A percentile compares a stretch with the other conserved stretches of the same genome.
phyloP scores from a whole-genome alignment of 2,888 invertebrate species.

The Bruchidius siliquastri region DNA sequence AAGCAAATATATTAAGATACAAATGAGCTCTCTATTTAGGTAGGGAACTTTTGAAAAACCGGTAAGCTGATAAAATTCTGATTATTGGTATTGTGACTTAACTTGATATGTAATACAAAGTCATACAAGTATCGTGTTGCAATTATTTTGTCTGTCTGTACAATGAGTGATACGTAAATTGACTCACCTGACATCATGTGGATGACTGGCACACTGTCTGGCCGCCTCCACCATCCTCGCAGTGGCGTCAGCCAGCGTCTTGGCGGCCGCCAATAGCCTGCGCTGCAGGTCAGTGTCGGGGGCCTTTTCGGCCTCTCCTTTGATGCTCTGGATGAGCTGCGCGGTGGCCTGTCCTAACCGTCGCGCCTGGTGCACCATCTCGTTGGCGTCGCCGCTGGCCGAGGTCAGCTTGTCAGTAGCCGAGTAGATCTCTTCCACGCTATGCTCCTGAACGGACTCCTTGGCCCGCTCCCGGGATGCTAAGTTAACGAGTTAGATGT shows the following conservation, averaged over 20 bases:
- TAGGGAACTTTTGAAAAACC: no score
- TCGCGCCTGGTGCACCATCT: conserved; percentile 92
- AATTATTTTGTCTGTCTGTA: no score
- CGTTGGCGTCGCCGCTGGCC: conserved; percentile 80
- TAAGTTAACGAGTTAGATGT: conserved; percentile 14
- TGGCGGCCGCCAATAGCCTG: conserved; percentile 88
- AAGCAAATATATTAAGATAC: no score
- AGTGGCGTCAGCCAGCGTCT: conserved; percentile 92
- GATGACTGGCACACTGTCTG: conserved; percentile 81
- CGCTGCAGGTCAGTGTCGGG: conserved; percentile 79
- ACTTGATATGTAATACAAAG: no score
- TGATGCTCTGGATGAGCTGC: conserved; percentile 88
- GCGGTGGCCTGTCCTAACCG: conserved; percentile 92
- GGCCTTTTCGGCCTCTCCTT: conserved; percentile 87
- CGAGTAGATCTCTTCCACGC: conserved; percentile 84
- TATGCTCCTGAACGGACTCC: conserved; percentile 65
- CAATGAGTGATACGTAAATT: no score
- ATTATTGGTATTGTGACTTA: no score
- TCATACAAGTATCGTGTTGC: no score
- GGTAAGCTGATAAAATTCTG: no score
- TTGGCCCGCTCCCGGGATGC: conserved; percentile 59
- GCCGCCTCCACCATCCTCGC: conserved; percentile 94
- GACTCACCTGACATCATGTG: conserved; percentile 59
- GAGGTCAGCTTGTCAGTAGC: conserved; percentile 86
- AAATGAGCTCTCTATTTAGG: no score